These are phyloP conservation scores for Drosophila sechellia DNA, from an alignment of 1,140 invertebrate genomes.

Conservation along the genomic window DNA sequence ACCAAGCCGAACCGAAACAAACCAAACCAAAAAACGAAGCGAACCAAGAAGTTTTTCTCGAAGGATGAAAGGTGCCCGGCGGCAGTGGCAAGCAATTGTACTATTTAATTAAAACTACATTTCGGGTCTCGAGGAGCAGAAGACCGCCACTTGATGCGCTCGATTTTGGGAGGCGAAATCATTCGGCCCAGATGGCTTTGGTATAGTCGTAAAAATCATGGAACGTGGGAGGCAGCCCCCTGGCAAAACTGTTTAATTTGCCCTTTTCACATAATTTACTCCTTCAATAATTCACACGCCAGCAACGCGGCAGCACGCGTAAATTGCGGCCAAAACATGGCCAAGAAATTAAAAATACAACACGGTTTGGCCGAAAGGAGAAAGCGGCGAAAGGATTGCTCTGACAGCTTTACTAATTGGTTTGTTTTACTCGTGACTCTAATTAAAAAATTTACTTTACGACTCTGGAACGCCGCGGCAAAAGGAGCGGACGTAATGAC, in stretches of 20 bases:
- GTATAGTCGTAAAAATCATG: slow-evolving; percentile 29
- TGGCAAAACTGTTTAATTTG: slow-evolving; percentile 55
- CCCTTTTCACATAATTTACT: slow-evolving; percentile 75
- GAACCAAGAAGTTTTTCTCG: slow-evolving; percentile 41
- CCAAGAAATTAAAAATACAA: slow-evolving; percentile 75
- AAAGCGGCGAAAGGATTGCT: slow-evolving; percentile 68
- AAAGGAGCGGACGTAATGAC: slow-evolving; percentile 48
- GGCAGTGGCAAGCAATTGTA: slow-evolving; percentile 48
- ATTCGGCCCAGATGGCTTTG: not conserved
- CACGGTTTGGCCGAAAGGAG: slow-evolving; percentile 16
- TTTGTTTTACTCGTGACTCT: slow-evolving; percentile 82
- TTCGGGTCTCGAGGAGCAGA: slow-evolving; percentile 17
- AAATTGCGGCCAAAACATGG: slow-evolving; percentile 74
- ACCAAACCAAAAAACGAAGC: not conserved
- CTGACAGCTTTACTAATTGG: slow-evolving; percentile 80
- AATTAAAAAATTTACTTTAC: slow-evolving; percentile 83
- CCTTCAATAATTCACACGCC: slow-evolving; percentile 78
- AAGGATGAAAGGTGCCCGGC: slow-evolving; percentile 34
- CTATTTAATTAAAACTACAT: slow-evolving; percentile 64
- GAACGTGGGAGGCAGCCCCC: slow-evolving; percentile 3
- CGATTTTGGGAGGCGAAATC: not conserved
- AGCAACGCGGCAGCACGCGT: slow-evolving; percentile 45
- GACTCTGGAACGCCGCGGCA: slow-evolving; percentile 54
- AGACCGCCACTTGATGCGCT: slow-evolving; percentile 37
- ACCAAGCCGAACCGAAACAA: too few species aligned